Base-by-base conservation (phyloP, 1,140 invertebrate genomes). In the Lepidostoma basale region DNA sequence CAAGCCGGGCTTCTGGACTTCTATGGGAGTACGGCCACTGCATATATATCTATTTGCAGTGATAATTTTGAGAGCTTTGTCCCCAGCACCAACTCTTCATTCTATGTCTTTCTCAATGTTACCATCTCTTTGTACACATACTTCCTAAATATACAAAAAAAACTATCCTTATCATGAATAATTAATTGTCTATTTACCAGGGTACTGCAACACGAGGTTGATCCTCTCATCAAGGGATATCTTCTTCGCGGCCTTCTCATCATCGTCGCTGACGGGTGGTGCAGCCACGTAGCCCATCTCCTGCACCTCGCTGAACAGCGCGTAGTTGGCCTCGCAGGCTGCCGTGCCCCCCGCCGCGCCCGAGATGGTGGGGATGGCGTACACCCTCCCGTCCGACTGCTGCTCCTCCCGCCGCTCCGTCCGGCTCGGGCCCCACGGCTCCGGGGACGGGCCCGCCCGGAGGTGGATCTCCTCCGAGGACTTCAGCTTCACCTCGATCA, bases 191-290 rank as follows among this genome's bases (percentile, higher is more conserved):
- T 25, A 59, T 12, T 30, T 65, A 73, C 72, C 44, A 9, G 65
- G 65, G 47, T 49, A 63, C 49, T 70, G 60, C 9, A 73, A 26
- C 3, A 68, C 72, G 54, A 73, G 45, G 40, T 68, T 73, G 49
- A 73, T 73, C 40, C 72, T 45, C 25, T 73, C 72, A 42, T 73
- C 72, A 9, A 73, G 54, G n/a, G 68, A 70, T 45, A 73, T 70
- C 26, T 47, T 68, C 16, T 62, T 62, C 8, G 49, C 23, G 36
- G 56, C 33, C 22, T 44, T 60, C 23, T 64, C 44, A 3, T 66
- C 62, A 14, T 56, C 64, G 6, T 44, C 54, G 26, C 14, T 20
- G 6, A 28, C 28, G 2, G 30, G 30, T 10, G 12, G 3, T n/a
- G 18, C 22, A 9, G 20, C 47, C 22, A 42, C 52, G 22, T 26